Evolutionary conservation across 2,113 vertebrate species (phyloP).

Genomic region (Microcebus murinus): DNA sequence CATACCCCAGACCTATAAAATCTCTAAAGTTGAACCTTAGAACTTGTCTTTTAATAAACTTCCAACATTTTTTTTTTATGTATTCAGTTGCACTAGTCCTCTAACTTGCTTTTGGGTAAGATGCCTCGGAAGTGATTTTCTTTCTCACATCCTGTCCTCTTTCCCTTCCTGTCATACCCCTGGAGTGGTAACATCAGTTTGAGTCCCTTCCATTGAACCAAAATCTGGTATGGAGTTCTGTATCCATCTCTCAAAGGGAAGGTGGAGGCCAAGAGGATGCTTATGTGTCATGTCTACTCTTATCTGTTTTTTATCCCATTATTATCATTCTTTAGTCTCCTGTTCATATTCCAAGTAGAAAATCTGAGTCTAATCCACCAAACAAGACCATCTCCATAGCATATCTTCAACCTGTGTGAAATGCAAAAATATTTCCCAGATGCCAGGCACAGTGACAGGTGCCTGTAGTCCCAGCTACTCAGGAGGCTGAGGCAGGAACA

Average conservation of each 20-base stretch:
- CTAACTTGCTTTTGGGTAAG: neutral
- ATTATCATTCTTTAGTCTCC: neutral
- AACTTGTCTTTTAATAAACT: neutral
- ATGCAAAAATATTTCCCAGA: slow-evolving; percentile 25
- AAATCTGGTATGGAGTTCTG: neutral
- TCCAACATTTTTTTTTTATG: neutral
- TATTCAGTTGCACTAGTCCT: neutral
- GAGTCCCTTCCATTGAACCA: neutral
- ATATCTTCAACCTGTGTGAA: neutral
- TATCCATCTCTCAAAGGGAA: neutral
- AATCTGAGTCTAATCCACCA: neutral
- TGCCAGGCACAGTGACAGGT: neutral
- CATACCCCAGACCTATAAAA: neutral
- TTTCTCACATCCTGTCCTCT: neutral
- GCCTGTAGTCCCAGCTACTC: neutral
- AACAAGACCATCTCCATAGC: neutral
- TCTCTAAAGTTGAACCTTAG: neutral
- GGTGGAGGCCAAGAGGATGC: neutral
- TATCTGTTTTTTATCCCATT: neutral
- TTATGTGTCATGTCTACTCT: neutral
- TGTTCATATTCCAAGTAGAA: neutral
- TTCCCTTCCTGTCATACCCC: neutral
- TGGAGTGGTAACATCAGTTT: neutral
- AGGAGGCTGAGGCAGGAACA: neutral
- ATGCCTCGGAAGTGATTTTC: neutral